Base-by-base conservation (phyloP, 2,888 invertebrate genomes). In the Heteromurus nitidus region DNA sequence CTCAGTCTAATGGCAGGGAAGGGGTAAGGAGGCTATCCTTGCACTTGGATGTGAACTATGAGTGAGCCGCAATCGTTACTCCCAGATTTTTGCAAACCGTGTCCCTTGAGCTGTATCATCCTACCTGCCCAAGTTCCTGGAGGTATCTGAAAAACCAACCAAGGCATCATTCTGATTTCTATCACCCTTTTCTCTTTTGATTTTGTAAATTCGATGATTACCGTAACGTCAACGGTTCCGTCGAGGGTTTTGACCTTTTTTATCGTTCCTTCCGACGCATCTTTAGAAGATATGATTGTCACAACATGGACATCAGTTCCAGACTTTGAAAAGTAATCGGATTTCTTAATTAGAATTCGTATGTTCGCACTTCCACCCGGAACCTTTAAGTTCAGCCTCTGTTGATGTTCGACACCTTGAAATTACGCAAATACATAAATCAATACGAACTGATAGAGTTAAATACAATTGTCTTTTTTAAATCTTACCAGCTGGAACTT, bases 291-390 rank as follows among this genome's bases (percentile, higher is more conserved):
- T 83, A 99, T 93, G 88, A 93, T 92, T 0, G 95, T 95, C 88
- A 98, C 96, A 18, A 97, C 96, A 89, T 99, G 97, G 0, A 99
- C 93, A 89, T 99, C 99, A 5, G 97, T 92, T 0, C 98, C 98
- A 84, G 98, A 98, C 64, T 99, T 91, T 81, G 92, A 92, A 90
- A 99, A 99, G 89, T 96, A 95, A 84, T 92, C 93, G 22, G 97
- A 98, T 86, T 93, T 93, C 79, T 95, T 95, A 53, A 98, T 96
- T 88, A 77, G 42, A 31, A 77, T 42, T n/a, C 77, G 77, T 11
- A 77, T 70, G 20, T 62, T 69, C 2, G 77, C 77, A 3, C 58
- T 58, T 28, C 69, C 77, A n/a, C 62, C 77, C n/a, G 69, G 69
- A 36, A 69, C 30, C 11, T 62, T 69, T 9, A 77, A 31, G 24